Base-by-base conservation (phyloP, 2,113 vertebrate genomes). In the Phalacrocorax brasilianus region DNA sequence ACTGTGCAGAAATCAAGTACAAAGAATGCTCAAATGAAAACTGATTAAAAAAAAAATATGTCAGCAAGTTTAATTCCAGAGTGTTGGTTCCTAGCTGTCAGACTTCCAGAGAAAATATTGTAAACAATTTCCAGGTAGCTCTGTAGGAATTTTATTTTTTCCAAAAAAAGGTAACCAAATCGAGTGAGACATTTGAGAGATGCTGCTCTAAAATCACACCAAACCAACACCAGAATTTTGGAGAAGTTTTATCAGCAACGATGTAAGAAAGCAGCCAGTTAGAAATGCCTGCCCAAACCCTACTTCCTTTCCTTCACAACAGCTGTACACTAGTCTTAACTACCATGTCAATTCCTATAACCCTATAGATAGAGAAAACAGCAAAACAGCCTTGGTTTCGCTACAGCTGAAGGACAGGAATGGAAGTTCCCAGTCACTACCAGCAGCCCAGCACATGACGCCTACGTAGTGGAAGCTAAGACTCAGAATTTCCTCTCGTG, bases 401-500 rank as follows among this genome's bases (percentile, higher is more conserved):
- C 82, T 65, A 5, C 0, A 50, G 32, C 47, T 42, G 5, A 11
- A 15, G 12, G 10, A 38, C 66, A 52, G 62, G 35, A n/a, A 2
- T 80, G 77, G 91, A 93, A 97, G 74, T 92, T 86, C 93, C 94
- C 84, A 15, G 42, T 1, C 44, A 24, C 42, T 19, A 32, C 66
- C 42, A 2, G 26, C 50, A 72, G 56, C 74, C 65, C 76, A 68
- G 66, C 95, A 92, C 85, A 85, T 82, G 97, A 88, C 68, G 14
- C 21, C 70, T 24, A 92, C 92, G 70, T 80, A 80, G 84, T 2
- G 78, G 95, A 89, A 95, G 56, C 50, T 40, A 80, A 85, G 42
- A 45, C 50, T 94, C 89, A 94, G n/a, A 61, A 70, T 95, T 98
- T 98, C 97, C 96, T 70, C 78, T 30, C 0, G 3, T 7, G 35